These are phyloP conservation scores for Diplodus sargus DNA, from an alignment of 2,797 vertebrate species.

Conservation along the genomic window DNA sequence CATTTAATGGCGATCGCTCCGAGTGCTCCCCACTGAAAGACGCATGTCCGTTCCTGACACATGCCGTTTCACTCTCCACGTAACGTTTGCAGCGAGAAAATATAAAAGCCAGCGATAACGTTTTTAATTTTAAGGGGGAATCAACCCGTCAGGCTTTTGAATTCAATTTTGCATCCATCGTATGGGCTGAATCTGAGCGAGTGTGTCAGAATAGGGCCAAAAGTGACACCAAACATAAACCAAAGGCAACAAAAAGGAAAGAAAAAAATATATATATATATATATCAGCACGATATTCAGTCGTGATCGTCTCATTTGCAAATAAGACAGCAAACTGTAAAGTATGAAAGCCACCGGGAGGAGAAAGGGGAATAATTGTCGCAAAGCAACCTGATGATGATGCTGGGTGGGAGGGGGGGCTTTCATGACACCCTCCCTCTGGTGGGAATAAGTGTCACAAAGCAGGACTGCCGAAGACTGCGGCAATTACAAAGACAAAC, in stretches of 20 bases:
- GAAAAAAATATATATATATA: neutral
- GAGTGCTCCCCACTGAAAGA: slow-evolving; percentile 23
- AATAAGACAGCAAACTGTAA: slow-evolving; percentile 52
- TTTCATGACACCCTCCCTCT: slow-evolving; percentile 49
- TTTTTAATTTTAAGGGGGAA: neutral
- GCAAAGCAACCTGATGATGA: slow-evolving; percentile 44
- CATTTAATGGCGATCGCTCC: slow-evolving; percentile 9
- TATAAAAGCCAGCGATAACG: slow-evolving; percentile 3
- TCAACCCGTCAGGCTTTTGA: neutral
- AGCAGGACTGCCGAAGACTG: slow-evolving; percentile 30
- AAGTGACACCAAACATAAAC: slow-evolving; percentile 38
- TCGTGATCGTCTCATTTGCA: slow-evolving; percentile 46
- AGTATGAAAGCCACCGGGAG: slow-evolving; percentile 49
- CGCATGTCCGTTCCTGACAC: slow-evolving; percentile 19
- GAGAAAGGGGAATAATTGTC: slow-evolving; percentile 44
- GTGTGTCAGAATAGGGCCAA: slow-evolving; percentile 12
- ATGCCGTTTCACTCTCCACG: neutral
- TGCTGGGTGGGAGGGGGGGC: slow-evolving; percentile 9
- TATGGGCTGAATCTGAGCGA: neutral
- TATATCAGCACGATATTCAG: slow-evolving; percentile 18
- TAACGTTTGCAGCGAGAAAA: slow-evolving; percentile 5
- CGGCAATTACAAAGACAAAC: slow-evolving; percentile 56
- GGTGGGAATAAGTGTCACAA: slow-evolving; percentile 59
- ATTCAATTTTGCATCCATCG: neutral
- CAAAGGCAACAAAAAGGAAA: neutral